A percentile compares a stretch with the other conserved stretches of the same genome.
Conservation (phyloP, 2,113 vertebrate genomes). For the Atrichornis clamosus region DNA sequence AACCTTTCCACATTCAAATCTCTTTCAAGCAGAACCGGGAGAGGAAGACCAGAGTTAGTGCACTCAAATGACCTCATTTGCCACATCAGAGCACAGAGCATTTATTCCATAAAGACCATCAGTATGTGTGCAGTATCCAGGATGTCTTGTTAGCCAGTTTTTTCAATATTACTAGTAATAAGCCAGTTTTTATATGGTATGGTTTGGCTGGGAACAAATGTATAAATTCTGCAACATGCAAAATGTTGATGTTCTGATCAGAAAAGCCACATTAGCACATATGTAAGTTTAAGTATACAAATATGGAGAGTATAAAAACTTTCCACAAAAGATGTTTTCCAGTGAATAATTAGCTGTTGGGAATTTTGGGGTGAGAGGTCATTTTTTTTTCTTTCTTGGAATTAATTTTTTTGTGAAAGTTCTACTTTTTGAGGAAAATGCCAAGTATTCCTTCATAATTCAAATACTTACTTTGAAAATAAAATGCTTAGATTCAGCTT, state of each 20-base stretch:
- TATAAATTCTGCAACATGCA: not conserved
- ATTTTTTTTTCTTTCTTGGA: not conserved
- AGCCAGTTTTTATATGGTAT: constrained; percentile 19
- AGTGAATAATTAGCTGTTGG: not conserved
- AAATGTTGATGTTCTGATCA: not conserved
- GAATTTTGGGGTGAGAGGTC: not conserved
- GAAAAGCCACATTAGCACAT: not conserved
- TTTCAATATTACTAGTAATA: not conserved
- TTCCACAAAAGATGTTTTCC: constrained; percentile 1
- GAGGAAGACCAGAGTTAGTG: constrained; percentile 33
- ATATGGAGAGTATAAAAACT: not conserved
- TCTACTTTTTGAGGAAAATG: constrained; percentile 11
- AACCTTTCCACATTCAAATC: constrained; percentile 61
- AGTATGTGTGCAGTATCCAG: constrained; percentile 8
- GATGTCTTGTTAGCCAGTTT: constrained; percentile 4
- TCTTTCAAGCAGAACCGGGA: constrained; percentile 51
- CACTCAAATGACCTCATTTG: constrained; percentile 63
- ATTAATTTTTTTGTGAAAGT: not conserved
- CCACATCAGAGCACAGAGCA: constrained; percentile 62
- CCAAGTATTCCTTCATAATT: constrained; percentile 5
- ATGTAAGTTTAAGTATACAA: not conserved
- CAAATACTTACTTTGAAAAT: constrained; percentile 34
- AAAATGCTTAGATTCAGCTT: not conserved
- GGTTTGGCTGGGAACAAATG: constrained; percentile 6
- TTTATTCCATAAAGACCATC: constrained; percentile 47